Conservation (phyloP, 2,888 invertebrate species). For the Cheilosia scutellata region DNA sequence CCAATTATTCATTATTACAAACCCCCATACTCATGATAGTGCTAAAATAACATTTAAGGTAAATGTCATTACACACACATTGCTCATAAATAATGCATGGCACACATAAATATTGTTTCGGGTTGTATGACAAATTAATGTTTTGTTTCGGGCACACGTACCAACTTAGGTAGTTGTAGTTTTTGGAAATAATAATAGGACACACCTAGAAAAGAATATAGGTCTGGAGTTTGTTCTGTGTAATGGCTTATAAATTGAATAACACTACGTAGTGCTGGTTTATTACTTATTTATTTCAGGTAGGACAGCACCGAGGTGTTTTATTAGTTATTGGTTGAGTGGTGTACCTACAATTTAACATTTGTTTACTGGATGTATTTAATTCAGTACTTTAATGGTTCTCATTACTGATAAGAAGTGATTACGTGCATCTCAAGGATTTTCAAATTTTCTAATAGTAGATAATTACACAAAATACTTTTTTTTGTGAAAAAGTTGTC, state of each 20-base stretch:
- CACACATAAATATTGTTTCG: not conserved
- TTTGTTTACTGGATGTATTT: slow-evolving; percentile 6
- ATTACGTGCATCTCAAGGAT: too few species aligned
- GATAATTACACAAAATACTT: too few species aligned
- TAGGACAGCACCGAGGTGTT: slow-evolving; percentile 3
- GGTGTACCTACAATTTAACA: not conserved
- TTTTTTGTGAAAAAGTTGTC: too few species aligned
- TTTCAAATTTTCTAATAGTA: too few species aligned
- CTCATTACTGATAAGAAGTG: too few species aligned
- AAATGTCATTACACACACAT: slow-evolving; percentile 28
- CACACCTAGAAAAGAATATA: slow-evolving; percentile 1
- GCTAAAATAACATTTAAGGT: slow-evolving; percentile 39
- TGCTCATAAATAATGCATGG: slow-evolving; percentile 40
- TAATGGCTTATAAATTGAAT: slow-evolving; percentile 26
- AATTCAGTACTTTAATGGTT: too few species aligned
- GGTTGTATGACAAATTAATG: slow-evolving; percentile 32
- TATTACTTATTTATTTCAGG: slow-evolving; percentile 39
- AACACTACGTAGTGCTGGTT: slow-evolving; percentile 27
- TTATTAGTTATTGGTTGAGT: not conserved
- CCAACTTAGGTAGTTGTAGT: not conserved
- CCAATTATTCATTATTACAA: not conserved
- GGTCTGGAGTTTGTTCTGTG: not conserved
- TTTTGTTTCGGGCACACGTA: not conserved
- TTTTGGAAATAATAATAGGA: not conserved
- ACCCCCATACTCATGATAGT: slow-evolving; percentile 3